Conservation (phyloP, 1,140 invertebrate genomes). For the Pseudomyrmex pallidus region DNA sequence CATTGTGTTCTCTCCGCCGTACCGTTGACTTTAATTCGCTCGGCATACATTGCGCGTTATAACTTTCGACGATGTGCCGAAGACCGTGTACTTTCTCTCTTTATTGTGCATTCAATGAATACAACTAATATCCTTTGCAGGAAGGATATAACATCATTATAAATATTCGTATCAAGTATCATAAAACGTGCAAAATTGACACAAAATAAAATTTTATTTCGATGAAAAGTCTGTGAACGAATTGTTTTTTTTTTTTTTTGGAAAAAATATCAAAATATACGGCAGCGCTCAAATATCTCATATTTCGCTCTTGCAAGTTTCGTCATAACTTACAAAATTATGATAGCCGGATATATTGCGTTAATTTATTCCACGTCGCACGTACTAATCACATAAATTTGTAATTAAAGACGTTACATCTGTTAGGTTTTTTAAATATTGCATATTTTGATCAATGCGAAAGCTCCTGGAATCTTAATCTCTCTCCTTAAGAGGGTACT, state of each 20-base stretch:
- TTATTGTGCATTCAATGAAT: neutral
- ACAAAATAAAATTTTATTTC: neutral
- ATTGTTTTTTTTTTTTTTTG: too few species aligned
- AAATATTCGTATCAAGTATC: neutral
- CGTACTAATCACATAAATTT: slow-evolving; percentile 46
- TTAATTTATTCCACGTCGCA: slow-evolving; percentile 40
- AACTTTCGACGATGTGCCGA: neutral
- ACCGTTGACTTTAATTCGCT: slow-evolving; percentile 29
- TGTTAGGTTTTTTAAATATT: slow-evolving; percentile 20
- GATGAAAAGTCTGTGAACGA: too few species aligned
- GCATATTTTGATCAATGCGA: slow-evolving; percentile 12
- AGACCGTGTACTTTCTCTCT: slow-evolving; percentile 24
- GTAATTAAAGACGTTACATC: slow-evolving; percentile 41
- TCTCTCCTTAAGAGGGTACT: too few species aligned
- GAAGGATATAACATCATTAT: neutral
- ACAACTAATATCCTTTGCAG: neutral
- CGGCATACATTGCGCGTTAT: slow-evolving; percentile 5
- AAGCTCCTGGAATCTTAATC: neutral
- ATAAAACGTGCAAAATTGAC: slow-evolving; percentile 26
- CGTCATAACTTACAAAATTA: slow-evolving; percentile 22
- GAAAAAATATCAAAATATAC: slow-evolving; percentile 25
- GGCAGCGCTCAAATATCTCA: slow-evolving; percentile 28
- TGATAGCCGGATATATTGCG: slow-evolving; percentile 26
- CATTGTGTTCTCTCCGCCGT: slow-evolving; percentile 6
- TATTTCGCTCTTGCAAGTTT: neutral